Evolutionary conservation across 2,113 vertebrate species (phyloP).

Genomic region (Glaucomys volans): DNA sequence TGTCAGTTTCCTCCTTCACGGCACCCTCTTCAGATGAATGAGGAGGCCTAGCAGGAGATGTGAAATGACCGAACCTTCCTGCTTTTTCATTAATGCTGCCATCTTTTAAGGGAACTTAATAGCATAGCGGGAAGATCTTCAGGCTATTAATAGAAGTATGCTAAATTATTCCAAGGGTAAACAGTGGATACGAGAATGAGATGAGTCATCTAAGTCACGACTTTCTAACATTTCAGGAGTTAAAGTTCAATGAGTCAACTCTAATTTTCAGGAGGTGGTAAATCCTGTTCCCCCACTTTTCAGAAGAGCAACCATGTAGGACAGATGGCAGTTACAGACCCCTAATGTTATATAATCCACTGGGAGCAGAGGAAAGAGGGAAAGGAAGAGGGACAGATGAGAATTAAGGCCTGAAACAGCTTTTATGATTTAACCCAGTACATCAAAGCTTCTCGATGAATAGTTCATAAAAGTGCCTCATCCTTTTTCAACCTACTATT

Average conservation of each 20-base stretch:
- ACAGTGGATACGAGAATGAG: neutral
- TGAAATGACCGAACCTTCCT: constrained; percentile 35
- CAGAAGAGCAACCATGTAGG: neutral
- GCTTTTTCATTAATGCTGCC: neutral
- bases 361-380: neutral
- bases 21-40: neutral
- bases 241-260: neutral
- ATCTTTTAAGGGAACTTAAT: neutral
- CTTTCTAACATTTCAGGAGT: neutral
- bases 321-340: neutral
- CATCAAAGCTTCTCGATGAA: neutral
- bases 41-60: neutral
- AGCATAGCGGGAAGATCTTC: neutral
- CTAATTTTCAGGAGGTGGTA: neutral
- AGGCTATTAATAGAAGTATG: neutral
- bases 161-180: neutral
- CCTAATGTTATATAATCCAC: neutral
- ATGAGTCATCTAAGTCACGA: neutral
- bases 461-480: constrained; percentile 39
- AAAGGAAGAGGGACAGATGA: neutral
- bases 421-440: constrained; percentile 59
- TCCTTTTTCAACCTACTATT: constrained; percentile 1
- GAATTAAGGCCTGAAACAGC: constrained; percentile 61
- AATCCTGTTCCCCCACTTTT: neutral
- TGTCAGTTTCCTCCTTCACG: neutral